Percentiles rank a stretch among this genome's conserved stretches.
Evolutionary conservation across 64 coral and sea anemone genomes (phyloP).

Genomic region (Actinia equina): DNA sequence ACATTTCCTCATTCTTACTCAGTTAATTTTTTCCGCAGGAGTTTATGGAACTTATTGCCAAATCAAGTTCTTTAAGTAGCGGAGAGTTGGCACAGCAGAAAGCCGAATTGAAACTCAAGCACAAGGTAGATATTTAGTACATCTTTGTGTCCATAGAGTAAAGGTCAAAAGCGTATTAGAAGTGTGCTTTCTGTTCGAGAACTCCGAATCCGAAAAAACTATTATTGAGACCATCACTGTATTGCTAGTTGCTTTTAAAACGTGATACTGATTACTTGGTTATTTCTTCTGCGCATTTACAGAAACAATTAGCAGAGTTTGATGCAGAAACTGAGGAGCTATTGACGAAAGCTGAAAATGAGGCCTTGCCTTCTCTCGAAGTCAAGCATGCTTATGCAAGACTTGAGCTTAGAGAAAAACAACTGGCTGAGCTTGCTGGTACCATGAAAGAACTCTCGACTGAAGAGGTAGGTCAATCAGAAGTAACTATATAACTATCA

Average conservation of each 20-base stretch:
- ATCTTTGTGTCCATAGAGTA: no score
- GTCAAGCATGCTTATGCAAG: slow-evolving; percentile 94
- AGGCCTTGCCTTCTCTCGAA: slow-evolving; percentile 80
- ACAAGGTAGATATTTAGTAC: slow-evolving; percentile 58
- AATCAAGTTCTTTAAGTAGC: slow-evolving; percentile 60
- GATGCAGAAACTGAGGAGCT: slow-evolving; percentile 73
- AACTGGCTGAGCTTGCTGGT: slow-evolving; percentile 90
- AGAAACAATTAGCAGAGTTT: slow-evolving; percentile 89
- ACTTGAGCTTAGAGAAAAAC: slow-evolving; percentile 84
- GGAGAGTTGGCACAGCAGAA: slow-evolving; percentile 86
- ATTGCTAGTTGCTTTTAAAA: no score
- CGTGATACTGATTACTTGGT: background rate
- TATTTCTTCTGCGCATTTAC: background rate
- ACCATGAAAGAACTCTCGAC: slow-evolving; percentile 94
- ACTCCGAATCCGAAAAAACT: background rate
- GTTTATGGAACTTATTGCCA: slow-evolving; percentile 83
- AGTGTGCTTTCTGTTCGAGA: background rate
- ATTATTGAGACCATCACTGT: no score
- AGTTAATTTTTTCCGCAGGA: slow-evolving; percentile 36
- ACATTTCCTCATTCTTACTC: background rate
- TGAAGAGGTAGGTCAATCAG: slow-evolving; percentile 64
- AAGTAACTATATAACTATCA: no score
- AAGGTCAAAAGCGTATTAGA: background rate
- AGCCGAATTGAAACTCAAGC: slow-evolving; percentile 85
- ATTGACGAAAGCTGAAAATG: slow-evolving; percentile 67